phyloP scores from a whole-genome alignment of 2,113 vertebrate genomes.

The Accipiter cooperii region DNA sequence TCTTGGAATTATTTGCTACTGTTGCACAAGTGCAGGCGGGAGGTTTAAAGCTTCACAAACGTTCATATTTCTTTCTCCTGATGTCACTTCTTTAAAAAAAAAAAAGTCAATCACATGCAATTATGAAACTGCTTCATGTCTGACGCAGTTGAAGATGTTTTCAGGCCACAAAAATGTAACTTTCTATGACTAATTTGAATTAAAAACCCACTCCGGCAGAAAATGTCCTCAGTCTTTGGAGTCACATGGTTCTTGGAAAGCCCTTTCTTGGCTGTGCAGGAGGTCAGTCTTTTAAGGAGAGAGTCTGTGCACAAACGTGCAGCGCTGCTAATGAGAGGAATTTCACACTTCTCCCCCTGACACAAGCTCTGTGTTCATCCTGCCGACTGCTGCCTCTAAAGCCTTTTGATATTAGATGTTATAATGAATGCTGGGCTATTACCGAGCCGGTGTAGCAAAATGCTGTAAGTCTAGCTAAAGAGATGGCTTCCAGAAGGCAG shows the following conservation, averaged over 20 bases:
- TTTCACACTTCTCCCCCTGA: not conserved
- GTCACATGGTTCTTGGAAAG: conserved; percentile 45
- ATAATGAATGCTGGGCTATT: not conserved
- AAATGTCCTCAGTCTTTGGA: not conserved
- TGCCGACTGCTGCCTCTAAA: not conserved
- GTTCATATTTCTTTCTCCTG: not conserved
- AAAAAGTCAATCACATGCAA: not conserved
- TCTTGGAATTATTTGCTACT: not conserved
- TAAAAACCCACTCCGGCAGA: not conserved
- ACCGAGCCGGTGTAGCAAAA: not conserved
- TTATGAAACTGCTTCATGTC: conserved; percentile 14
- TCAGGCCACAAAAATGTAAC: conserved; percentile 53
- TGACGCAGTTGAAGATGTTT: conserved; percentile 46
- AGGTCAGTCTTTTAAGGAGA: conserved; percentile 5
- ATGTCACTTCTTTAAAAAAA: not conserved
- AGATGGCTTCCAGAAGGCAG: not conserved
- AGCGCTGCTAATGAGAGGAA: not conserved
- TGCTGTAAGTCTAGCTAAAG: not conserved
- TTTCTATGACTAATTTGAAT: conserved; percentile 43
- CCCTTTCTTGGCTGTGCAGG: not conserved
- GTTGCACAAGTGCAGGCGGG: not conserved
- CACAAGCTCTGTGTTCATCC: not conserved
- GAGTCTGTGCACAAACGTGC: not conserved
- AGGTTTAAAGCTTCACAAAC: conserved; percentile 9
- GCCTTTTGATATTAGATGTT: not conserved